Conservation (phyloP, 2,113 vertebrate genomes). For the Synodontis membranacea region DNA sequence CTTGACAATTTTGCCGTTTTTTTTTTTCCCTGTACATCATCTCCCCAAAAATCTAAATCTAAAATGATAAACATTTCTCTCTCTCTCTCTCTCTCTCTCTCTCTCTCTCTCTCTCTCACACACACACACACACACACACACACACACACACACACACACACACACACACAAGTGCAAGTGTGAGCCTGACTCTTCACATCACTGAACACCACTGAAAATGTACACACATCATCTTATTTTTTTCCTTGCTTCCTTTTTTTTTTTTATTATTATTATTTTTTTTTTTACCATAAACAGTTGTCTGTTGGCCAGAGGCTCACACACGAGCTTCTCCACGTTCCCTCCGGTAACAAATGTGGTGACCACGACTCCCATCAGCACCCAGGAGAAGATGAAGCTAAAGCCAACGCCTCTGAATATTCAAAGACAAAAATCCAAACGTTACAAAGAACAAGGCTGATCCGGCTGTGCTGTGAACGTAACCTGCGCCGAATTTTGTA, state of each 20-base stretch:
- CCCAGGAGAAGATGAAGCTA: conserved; percentile 90
- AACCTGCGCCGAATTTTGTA: background rate
- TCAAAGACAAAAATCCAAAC: conserved; percentile 1
- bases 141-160: background rate
- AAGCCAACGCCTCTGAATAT: conserved; percentile 85
- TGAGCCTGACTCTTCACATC: background rate
- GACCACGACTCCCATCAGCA: conserved; percentile 86
- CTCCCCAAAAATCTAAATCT: background rate
- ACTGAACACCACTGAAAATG: background rate
- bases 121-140: background rate
- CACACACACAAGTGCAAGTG: background rate
- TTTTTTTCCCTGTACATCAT: background rate
- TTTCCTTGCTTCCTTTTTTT: background rate
- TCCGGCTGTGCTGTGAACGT: background rate
- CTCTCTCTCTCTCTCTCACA: background rate
- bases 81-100: too few species aligned
- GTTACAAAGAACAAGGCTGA: background rate
- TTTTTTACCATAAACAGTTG: conserved; percentile 77
- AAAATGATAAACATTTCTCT: too few species aligned
- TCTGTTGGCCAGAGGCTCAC: conserved; percentile 87
- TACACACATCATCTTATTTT: background rate
- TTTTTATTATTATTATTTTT: background rate
- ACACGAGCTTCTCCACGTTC: conserved; percentile 90
- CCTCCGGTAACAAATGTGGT: conserved; percentile 82
- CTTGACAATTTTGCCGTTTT: background rate